These are phyloP conservation scores for Hypomesus transpacificus DNA, from an alignment of 2,113 vertebrate species.

Conservation along the genomic window DNA sequence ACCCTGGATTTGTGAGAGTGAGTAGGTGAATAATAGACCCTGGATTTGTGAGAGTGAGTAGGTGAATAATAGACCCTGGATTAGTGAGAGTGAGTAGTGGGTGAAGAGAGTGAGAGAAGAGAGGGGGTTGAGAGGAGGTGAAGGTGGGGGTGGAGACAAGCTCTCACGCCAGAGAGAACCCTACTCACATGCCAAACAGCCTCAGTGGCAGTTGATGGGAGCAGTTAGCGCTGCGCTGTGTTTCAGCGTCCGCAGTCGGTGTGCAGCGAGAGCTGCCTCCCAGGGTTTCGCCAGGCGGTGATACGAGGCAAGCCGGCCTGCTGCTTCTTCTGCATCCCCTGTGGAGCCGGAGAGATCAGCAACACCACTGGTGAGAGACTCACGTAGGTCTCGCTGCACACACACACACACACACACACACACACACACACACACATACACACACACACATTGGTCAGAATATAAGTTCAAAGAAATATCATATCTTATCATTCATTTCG, in stretches of 20 bases:
- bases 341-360: slow-evolving; percentile 73
- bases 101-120: too few relatives aligned
- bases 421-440: too few relatives aligned
- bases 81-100: background rate
- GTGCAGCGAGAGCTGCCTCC: slow-evolving; percentile 71
- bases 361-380: slow-evolving; percentile 63
- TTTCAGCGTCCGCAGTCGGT: slow-evolving; percentile 69
- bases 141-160: too few relatives aligned
- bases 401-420: too few relatives aligned
- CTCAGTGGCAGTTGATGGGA: too few relatives aligned
- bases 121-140: too few relatives aligned
- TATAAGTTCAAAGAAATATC: too few relatives aligned
- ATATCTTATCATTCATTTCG: background rate
- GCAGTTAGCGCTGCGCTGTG: slow-evolving; percentile 15
- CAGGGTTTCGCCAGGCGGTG: slow-evolving; percentile 67
- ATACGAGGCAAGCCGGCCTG: slow-evolving; percentile 73
- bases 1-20: too few relatives aligned
- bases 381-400: too few relatives aligned
- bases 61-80: background rate
- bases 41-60: background rate
- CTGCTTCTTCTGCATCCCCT: slow-evolving; percentile 72
- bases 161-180: too few relatives aligned
- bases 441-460: too few relatives aligned
- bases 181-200: too few relatives aligned
- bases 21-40: background rate